These are phyloP conservation scores for Mormyrops boulengeri DNA, from an alignment of 2,797 vertebrate species.

Conservation along the genomic window DNA sequence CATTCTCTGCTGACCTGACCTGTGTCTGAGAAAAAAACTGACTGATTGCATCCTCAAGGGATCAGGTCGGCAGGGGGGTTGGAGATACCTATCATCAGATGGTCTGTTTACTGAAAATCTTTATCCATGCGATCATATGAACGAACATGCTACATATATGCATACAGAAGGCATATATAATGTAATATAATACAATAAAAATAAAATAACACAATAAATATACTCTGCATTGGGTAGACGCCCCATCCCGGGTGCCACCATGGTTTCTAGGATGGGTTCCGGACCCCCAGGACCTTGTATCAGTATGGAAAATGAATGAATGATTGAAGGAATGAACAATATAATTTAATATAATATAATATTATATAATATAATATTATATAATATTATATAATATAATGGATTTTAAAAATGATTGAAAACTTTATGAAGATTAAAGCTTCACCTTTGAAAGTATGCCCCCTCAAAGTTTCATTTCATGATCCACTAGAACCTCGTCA, in stretches of 20 bases:
- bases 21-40: background rate
- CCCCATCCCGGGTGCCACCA: background rate
- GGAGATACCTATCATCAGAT: background rate
- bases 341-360: background rate
- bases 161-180: background rate
- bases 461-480: background rate
- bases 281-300: background rate
- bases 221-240: background rate
- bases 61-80: background rate
- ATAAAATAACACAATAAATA: background rate
- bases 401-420: background rate
- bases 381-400: background rate
- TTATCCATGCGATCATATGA: background rate
- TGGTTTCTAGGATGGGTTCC: background rate
- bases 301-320: background rate
- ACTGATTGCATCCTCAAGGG: background rate
- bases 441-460: background rate
- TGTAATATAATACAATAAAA: background rate
- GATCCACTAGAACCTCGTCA: background rate
- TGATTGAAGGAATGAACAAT: background rate
- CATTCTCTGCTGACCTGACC: background rate
- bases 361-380: too few relatives aligned
- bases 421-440: background rate
- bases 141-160: background rate
- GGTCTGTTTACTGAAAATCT: background rate